Evolutionary conservation across 2,797 vertebrate genomes (phyloP).

Genomic region (Pipistrellus nathusii): DNA sequence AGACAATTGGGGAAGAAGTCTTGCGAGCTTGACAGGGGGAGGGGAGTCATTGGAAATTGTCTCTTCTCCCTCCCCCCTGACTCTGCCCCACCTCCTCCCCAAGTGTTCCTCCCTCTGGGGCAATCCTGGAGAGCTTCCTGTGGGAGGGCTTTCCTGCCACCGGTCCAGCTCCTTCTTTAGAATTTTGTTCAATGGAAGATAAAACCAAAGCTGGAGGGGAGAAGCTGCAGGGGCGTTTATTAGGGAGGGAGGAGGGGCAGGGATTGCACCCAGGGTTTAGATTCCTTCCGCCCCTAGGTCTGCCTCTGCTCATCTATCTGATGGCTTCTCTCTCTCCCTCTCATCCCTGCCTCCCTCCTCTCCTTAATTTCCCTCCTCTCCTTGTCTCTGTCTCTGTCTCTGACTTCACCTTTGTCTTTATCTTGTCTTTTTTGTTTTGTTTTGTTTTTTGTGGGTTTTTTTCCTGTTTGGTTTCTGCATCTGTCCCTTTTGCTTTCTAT

Average conservation of each 20-base stretch:
- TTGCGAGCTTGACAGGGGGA: background rate
- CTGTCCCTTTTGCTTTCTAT: background rate
- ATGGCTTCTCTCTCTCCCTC: constrained; percentile 39
- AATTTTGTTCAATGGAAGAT: background rate
- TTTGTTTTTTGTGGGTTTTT: background rate
- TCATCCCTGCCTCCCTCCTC: background rate
- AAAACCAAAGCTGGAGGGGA: background rate
- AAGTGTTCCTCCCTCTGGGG: background rate
- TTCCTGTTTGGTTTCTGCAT: background rate
- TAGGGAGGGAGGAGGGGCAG: background rate
- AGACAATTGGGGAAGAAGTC: background rate
- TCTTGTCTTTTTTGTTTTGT: background rate
- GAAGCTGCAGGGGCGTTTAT: background rate
- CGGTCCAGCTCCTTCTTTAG: background rate
- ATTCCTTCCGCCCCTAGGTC: background rate
- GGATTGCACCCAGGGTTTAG: background rate
- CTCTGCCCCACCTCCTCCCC: background rate
- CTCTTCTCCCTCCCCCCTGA: background rate
- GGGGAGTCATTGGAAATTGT: background rate
- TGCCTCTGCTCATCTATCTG: constrained; percentile 41
- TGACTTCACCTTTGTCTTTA: background rate
- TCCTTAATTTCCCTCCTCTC: background rate
- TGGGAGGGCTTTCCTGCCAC: background rate
- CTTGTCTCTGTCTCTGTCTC: background rate
- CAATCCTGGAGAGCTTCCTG: constrained; percentile 34